Base-by-base conservation (phyloP, 2,888 invertebrate species). In the Stenchaetothrips biformis region DNA sequence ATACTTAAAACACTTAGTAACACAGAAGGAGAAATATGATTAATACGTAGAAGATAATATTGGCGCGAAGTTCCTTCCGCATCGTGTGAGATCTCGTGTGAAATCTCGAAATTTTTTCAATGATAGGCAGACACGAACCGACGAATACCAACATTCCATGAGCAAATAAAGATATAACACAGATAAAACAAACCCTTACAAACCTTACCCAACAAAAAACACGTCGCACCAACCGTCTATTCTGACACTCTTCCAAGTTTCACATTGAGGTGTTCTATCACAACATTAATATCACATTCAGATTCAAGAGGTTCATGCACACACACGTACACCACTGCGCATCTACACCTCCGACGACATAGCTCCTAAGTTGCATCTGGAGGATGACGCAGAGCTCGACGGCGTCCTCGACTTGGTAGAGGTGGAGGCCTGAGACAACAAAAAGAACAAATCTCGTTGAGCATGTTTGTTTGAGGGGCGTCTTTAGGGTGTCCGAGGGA, bases 201-300 rank as follows among this genome's bases (percentile, higher is more conserved):
- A 74, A 74, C 37, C 1, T 37, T 74, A 59, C 18, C 59, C 16
- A 59, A 59, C 59, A 59, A 59, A 25, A 74, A 74, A 74, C 67
- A 74, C 25, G 21, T 25, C 59, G 18, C 16, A 18, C 59, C 13
- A 59, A 13, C 18, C 59, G 59, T 59, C 67, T 74, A 53, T 74
- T 74, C 67, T 25, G 25, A 74, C 67, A 7, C 11, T 25, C 67
- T 25, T 74, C 25, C 67, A 25, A 74, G 16, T 18, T 59, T 25
- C 67, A 74, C 67, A 37, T 37, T 37, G 37, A 37, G 37, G 37
- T 74, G 67, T 74, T 25, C 67, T 74, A 74, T 74, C 67, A 74
- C 67, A 74, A 74, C 67, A 74, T 21, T 74, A 74, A 74, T 74
- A 74, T 74, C 67, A 74, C 67, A 74, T 25, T 74, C 67, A 25